Evolutionary conservation across 2,888 invertebrate genomes (phyloP).

Genomic region (Eretmocerus hayati): DNA sequence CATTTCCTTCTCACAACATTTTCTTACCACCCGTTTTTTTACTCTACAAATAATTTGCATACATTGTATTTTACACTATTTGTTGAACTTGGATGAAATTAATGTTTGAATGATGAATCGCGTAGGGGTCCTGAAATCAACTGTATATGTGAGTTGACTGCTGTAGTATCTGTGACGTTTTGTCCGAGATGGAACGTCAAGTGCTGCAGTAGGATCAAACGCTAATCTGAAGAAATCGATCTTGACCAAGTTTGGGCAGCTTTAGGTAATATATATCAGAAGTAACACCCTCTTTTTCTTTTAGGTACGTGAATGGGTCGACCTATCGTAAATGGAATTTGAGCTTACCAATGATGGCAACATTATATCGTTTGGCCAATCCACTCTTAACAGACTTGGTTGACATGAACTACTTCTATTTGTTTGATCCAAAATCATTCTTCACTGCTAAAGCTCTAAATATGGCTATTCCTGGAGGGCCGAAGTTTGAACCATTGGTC

Average conservation of each 20-base stretch:
- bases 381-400: conserved; percentile 95
- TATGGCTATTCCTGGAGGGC: conserved; percentile 99
- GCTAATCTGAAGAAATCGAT: conserved; percentile 34
- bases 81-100: background rate
- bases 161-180: conserved; percentile 22
- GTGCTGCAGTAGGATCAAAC: conserved; percentile 36
- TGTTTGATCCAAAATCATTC: conserved; percentile 98
- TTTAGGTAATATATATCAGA: no score
- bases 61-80: no score
- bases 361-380: conserved; percentile 94
- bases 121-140: conserved; percentile 48
- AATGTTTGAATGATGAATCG: conserved; percentile 23
- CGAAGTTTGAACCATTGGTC: conserved; percentile 98
- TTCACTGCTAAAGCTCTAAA: conserved; percentile 99
- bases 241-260: no score
- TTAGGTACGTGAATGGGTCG: conserved; percentile 84
- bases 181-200: conserved; percentile 29
- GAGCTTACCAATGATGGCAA: conserved; percentile 94
- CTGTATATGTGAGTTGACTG: conserved; percentile 39
- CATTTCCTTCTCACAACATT: no score
- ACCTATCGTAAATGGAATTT: conserved; percentile 97
- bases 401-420: conserved; percentile 97
- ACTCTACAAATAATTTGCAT: no score
- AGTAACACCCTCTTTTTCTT: conserved; percentile 28
- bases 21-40: no score